Conservation (phyloP, 92 coral and sea anemone species). For the Montipora capitata region DNA sequence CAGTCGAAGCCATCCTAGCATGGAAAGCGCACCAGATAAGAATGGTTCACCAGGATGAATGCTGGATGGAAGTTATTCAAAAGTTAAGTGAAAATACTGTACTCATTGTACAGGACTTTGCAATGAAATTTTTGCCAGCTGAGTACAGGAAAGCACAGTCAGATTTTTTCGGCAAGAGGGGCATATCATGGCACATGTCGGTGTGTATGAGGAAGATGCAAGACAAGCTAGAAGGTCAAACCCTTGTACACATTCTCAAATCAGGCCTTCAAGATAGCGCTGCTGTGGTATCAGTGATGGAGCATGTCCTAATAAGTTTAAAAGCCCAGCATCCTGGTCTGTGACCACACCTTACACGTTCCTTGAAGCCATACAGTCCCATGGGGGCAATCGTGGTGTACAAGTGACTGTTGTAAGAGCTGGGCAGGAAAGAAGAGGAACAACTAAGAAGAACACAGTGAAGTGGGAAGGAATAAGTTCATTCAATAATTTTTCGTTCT, state of each 20-base stretch:
- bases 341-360: neutral
- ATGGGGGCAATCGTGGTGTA: conserved; percentile 15
- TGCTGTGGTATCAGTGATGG: neutral
- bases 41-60: conserved; percentile 5
- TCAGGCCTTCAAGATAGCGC: neutral
- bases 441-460: conserved; percentile 11
- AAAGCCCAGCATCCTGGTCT: neutral
- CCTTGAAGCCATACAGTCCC: neutral
- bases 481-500: neutral
- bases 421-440: neutral
- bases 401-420: neutral
- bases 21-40: neutral
- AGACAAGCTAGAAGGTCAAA: neutral
- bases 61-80: neutral
- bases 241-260: neutral
- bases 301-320: neutral
- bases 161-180: conserved; percentile 1
- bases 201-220: neutral
- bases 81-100: neutral
- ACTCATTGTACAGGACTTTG: neutral
- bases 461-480: conserved; percentile 4
- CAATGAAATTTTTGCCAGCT: conserved; percentile 15
- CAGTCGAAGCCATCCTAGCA: neutral
- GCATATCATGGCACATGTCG: neutral
- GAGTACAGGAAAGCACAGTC: conserved; percentile 31